Evolutionary conservation across 2,797 vertebrate species (phyloP).

Genomic region (Notolepis coatsorum): DNA sequence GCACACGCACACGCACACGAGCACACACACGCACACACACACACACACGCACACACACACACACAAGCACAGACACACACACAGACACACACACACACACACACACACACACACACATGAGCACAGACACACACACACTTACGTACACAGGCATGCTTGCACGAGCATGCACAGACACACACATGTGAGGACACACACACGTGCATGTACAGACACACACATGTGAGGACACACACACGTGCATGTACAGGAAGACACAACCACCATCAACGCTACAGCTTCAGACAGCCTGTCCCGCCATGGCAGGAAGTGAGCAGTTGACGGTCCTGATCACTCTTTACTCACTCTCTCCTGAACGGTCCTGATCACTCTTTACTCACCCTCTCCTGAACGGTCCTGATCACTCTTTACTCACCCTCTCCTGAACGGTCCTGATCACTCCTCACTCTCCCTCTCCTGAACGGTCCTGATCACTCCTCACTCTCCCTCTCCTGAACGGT

Average conservation of each 20-base stretch:
- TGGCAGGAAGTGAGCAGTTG: slow-evolving; percentile 9
- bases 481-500: background rate
- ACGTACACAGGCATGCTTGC: no score
- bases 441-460: no score
- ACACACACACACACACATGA: background rate
- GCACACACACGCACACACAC: background rate
- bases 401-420: no score
- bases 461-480: no score
- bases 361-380: no score
- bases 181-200: background rate
- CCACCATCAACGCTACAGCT: slow-evolving; percentile 4
- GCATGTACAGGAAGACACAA: background rate
- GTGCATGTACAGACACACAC: background rate
- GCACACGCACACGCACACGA: background rate
- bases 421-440: no score
- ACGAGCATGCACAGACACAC: background rate
- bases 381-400: no score
- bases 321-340: no score
- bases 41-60: background rate
- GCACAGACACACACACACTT: background rate
- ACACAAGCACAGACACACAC: background rate
- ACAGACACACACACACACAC: background rate
- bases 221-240: no score
- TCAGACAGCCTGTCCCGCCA: slow-evolving; percentile 17
- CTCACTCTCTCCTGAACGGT: no score